These are phyloP conservation scores for Eugnorisma glareosa DNA, from an alignment of 2,888 invertebrate species.

Conservation along the genomic window DNA sequence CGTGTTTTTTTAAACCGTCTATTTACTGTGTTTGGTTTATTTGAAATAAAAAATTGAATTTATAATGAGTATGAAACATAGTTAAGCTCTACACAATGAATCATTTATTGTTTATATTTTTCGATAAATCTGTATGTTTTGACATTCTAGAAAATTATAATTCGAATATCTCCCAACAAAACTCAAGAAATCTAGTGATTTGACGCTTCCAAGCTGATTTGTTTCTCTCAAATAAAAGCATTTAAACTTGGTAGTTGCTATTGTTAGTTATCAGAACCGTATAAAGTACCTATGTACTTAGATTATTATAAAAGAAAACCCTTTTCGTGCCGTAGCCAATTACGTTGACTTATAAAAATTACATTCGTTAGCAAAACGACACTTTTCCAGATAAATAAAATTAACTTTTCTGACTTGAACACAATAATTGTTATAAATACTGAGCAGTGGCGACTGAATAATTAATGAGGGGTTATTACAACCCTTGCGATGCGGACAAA, in stretches of 20 bases:
- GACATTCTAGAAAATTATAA: not conserved
- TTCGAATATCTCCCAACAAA: not conserved
- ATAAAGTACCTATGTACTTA: not conserved
- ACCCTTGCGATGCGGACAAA: slow-evolving; percentile 11
- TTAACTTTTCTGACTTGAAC: slow-evolving; percentile 19
- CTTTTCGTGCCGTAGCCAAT: not conserved
- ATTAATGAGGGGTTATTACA: slow-evolving; percentile 15
- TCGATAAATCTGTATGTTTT: not conserved
- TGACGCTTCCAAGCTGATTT: not conserved
- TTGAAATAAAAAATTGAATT: not conserved
- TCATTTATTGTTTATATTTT: not conserved
- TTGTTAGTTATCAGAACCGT: not conserved
- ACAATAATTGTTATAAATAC: slow-evolving; percentile 27
- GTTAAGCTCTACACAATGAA: not conserved
- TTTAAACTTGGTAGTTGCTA: not conserved
- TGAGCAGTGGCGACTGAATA: slow-evolving; percentile 19
- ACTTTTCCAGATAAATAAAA: slow-evolving; percentile 31
- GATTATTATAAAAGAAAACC: slow-evolving; percentile 2
- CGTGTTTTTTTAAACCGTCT: not conserved
- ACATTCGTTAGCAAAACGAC: slow-evolving; percentile 6
- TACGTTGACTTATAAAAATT: not conserved
- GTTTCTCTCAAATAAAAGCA: not conserved
- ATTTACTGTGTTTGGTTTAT: not conserved
- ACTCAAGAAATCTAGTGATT: not conserved
- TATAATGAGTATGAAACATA: not conserved